Percentiles rank a stretch among this genome's conserved stretches.
These are phyloP conservation scores for Phalacrocorax aristotelis DNA, from an alignment of 2,113 vertebrate species.

Conservation along the genomic window DNA sequence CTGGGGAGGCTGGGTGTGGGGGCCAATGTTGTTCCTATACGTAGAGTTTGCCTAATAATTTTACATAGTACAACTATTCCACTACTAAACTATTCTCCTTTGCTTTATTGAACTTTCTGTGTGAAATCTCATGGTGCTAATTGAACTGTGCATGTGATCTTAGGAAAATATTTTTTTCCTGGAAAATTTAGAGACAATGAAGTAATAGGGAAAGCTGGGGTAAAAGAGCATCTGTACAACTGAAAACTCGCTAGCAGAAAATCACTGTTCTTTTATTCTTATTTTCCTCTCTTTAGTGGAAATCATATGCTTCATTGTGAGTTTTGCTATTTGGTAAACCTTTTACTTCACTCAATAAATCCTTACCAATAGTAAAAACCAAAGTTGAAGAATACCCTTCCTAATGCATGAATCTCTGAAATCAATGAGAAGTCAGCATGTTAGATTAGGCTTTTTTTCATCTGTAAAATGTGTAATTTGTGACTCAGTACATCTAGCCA, in stretches of 20 bases:
- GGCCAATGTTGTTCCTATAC: rapidly evolving
- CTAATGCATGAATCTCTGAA: not conserved
- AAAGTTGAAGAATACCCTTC: not conserved
- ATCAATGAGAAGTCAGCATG: not conserved
- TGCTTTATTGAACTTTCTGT: not conserved
- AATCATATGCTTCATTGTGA: not conserved
- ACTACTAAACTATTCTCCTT: not conserved
- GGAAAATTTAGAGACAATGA: not conserved
- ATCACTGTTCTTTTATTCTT: not conserved
- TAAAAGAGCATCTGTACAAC: not conserved
- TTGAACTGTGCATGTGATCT: not conserved
- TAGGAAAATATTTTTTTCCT: not conserved
- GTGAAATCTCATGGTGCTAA: not conserved
- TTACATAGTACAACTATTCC: not conserved
- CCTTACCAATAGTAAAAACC: not conserved
- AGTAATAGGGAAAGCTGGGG: not conserved
- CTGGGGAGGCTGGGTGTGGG: not conserved
- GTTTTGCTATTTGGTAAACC: not conserved
- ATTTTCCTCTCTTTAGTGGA: not conserved
- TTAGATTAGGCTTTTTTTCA: not conserved
- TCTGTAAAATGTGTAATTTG: not conserved
- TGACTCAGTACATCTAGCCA: not conserved
- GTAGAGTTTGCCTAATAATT: not conserved
- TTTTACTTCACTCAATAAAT: not conserved
- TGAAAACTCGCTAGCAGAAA: not conserved